Base-by-base conservation (phyloP, 2,797 vertebrate genomes). In the Phoeniculus purpureus region DNA sequence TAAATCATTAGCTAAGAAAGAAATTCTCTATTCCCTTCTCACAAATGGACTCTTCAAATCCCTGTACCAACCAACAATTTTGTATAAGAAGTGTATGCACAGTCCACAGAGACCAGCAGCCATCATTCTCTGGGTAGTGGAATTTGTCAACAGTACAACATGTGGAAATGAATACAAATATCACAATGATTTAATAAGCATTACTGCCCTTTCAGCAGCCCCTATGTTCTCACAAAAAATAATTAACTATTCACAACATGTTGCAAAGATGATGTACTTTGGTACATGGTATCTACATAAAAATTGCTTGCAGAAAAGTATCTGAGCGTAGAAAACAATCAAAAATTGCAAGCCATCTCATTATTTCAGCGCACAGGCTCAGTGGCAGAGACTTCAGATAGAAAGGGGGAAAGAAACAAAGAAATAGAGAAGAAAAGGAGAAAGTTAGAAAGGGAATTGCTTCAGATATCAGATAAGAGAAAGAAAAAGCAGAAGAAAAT, bases 111-210 rank as follows among this genome's bases (percentile, higher is more conserved):
- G 60, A 72, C 18, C 15, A 67, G 51, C 17, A 82, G 52, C 45
- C 79, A 72, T 25, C 37, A 81, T 60, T 61, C 93, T 26, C 34
- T 85, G 62, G 79, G 48, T 90, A 85, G 48, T 45, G 56, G 55
- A 92, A 75, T 65, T 71, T 86, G 11, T 89, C 43, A 86, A 60
- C 29, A 29, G 51, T 4, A 90, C 82, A 65, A 13, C 25, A 80
- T 37, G 34, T 75, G 37, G 22, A 86, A 81, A 71, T 15, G 73
- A 86, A 77, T 48, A 70, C 84, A 90, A 92, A 95, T 71, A 48
- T 4, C 37, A 78, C 15, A 61, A 74, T 58, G 40, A 65, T 65
- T 71, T 65, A 67, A 43, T 48, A 89, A 67, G 19, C 26, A 79
- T 9, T 37, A 59, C 6, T 59, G 13, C 60, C 37, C 10, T 55